Conservation (phyloP, 1,140 invertebrate species). For the Argopecten irradians region DNA sequence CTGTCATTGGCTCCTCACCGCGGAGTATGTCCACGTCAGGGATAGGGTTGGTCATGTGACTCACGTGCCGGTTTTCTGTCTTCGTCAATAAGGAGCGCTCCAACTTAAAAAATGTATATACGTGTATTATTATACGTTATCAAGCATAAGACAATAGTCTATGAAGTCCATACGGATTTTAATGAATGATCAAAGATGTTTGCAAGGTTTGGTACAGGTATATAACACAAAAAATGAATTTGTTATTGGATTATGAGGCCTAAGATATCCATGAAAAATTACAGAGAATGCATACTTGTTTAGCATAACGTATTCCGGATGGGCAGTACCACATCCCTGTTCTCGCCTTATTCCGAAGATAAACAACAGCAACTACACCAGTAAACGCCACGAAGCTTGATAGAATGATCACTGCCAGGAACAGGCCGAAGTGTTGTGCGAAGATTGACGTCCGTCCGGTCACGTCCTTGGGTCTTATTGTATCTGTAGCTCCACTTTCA, state of each 20-base stretch:
- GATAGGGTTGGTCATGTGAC: background rate
- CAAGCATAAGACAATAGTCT: too few relatives aligned
- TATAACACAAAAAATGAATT: too few relatives aligned
- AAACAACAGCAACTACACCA: background rate
- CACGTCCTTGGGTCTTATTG: background rate
- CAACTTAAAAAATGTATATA: background rate
- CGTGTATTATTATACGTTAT: too few relatives aligned
- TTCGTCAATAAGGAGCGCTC: background rate
- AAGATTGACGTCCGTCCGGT: background rate
- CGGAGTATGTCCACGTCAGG: background rate
- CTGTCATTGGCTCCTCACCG: background rate
- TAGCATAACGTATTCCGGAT: background rate
- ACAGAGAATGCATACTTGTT: background rate
- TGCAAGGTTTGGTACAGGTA: too few relatives aligned
- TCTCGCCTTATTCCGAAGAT: background rate
- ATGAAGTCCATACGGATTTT: too few relatives aligned
- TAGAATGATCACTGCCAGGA: background rate
- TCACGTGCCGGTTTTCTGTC: background rate
- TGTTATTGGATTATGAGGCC: too few relatives aligned
- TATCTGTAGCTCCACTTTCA: background rate
- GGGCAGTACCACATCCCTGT: background rate
- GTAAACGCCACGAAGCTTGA: background rate
- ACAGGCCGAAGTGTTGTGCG: background rate
- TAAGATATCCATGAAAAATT: too few relatives aligned
- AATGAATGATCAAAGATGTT: too few relatives aligned